Evolutionary conservation across 2,888 invertebrate species (phyloP).

Genomic region (Leistus spinibarbis): DNA sequence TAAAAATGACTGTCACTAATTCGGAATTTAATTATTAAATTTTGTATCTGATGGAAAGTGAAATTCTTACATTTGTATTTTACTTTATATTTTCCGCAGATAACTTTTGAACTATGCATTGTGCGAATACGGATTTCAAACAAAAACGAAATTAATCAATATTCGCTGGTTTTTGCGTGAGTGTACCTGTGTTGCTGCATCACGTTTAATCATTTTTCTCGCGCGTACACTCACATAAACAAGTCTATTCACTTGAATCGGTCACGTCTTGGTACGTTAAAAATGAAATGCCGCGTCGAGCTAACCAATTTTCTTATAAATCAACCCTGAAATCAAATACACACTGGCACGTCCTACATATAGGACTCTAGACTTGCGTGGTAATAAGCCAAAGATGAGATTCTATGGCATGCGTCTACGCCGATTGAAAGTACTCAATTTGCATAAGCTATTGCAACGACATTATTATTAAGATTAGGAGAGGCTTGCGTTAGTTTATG

Average conservation of each 20-base stretch:
- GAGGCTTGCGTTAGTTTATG: too few species aligned
- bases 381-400: too few species aligned
- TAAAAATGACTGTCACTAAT: background rate
- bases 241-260: conserved; percentile 18
- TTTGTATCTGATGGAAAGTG: too few species aligned
- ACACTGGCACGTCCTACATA: background rate
- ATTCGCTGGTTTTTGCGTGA: background rate
- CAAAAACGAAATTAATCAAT: conserved; percentile 7
- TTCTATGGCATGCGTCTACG: too few species aligned
- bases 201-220: conserved; percentile 18
- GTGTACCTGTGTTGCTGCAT: conserved; percentile 16
- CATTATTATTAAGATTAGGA: too few species aligned
- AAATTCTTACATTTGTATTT: too few species aligned
- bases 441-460: too few species aligned
- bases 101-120: background rate
- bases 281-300: conserved; percentile 1
- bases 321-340: background rate
- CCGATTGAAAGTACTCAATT: too few species aligned
- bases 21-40: too few species aligned
- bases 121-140: background rate
- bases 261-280: conserved; percentile 17
- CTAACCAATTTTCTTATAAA: background rate
- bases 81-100: background rate
- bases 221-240: conserved; percentile 22
- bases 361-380: background rate